Percentiles rank a stretch among this genome's conserved stretches.
phyloP scores from a whole-genome alignment of 2,797 vertebrate genomes.

The Babyrousa celebensis region DNA sequence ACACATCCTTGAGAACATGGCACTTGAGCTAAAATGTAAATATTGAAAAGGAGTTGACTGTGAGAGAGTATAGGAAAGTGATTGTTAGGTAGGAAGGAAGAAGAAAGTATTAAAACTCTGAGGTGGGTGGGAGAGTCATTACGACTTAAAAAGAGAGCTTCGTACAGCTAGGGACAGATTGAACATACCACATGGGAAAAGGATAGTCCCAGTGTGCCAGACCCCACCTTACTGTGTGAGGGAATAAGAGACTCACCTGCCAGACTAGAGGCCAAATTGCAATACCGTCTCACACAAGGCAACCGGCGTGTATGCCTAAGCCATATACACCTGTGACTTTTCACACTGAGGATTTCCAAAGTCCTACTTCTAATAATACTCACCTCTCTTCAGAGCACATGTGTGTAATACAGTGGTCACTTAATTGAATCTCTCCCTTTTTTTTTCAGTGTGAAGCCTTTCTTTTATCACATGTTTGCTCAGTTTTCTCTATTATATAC shows the following conservation, averaged over 20 bases:
- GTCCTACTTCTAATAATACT: background rate
- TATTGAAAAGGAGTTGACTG: background rate
- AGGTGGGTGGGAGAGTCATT: background rate
- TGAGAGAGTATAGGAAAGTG: fast-evolving
- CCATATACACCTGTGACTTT: fast-evolving
- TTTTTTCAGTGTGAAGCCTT: background rate
- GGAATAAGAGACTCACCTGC: background rate
- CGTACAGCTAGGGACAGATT: background rate
- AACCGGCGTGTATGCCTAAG: no score
- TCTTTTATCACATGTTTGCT: background rate
- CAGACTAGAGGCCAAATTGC: background rate
- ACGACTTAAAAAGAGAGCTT: background rate
- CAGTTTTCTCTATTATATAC: background rate
- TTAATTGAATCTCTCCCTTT: background rate
- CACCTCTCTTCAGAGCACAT: background rate
- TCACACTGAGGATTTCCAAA: no score
- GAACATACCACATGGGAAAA: background rate
- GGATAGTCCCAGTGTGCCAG: background rate
- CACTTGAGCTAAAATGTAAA: background rate
- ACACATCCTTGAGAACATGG: background rate
- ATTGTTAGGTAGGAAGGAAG: background rate
- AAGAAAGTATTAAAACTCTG: background rate
- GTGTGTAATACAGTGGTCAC: background rate
- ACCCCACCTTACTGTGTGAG: background rate
- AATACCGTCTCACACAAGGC: background rate